Base-by-base conservation (phyloP, 2,797 vertebrate genomes). In the Pogoniulus pusillus region DNA sequence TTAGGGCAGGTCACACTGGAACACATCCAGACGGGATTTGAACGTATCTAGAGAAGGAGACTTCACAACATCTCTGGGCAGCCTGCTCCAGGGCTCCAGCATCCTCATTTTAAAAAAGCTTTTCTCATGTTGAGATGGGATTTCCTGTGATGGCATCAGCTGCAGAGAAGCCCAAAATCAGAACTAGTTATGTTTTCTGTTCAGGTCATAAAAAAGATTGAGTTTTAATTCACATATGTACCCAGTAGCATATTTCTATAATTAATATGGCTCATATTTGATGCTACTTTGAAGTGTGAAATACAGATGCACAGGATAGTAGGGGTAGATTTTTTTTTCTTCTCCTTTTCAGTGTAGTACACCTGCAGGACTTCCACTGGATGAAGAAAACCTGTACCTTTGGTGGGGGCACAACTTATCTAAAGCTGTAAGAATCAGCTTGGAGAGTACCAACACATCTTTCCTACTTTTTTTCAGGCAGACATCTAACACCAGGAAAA, bases 401-500 rank as follows among this genome's bases (percentile, higher is more conserved):
- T 75, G 39, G 24, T n/a, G 83, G 24, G 16, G 27, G 12, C 6
- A 11, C 37, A 75, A 5, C 1, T 0, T 75, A 39, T 8, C 16
- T 72, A 39, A 59, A 45, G 49, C 30, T 12, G 4, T 9, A 51
- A 10, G 39, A 66, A 6, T 30, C 24, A 64, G 13, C 3, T 74
- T 80, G 24, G 7, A 76, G 86, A 65, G 37, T 26, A 10, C 26
- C 88, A 70, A 87, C 43, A 0, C 30, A 82, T 89, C 47, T 91
- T 91, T 82, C 63, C 87, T 93, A 32, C 17, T 89, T 62, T 83
- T 83, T 94, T 87, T 82, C 89, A 99, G 99, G 1, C 63, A 5
- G 87, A 78, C 4, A 23, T 91, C 82, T 55, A 14, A 98, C 41
- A 93, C 83, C 23, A 70, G 96, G 87, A 98, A 43, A 65, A 97